A percentile compares a stretch with the other conserved stretches of the same genome.
Conservation (phyloP, 1,140 invertebrate species). For the Diorhabda sublineata region DNA sequence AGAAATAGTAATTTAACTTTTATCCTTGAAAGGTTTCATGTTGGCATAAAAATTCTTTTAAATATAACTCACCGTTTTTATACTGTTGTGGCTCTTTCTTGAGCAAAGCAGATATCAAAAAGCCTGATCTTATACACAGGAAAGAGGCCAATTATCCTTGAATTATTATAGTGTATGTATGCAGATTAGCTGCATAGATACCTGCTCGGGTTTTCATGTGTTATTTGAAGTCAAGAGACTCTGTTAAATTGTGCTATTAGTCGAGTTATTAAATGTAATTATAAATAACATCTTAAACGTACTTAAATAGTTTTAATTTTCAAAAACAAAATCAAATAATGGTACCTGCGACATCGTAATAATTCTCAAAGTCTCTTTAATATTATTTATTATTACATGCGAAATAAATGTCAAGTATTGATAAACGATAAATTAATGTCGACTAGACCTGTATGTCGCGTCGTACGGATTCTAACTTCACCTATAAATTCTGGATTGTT, state of each 20-base stretch:
- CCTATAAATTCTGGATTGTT: too few relatives aligned
- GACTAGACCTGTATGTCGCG: too few relatives aligned
- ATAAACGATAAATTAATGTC: too few relatives aligned
- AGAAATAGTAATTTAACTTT: too few relatives aligned
- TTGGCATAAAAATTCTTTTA: not conserved
- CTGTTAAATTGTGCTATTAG: not conserved
- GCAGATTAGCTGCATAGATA: not conserved
- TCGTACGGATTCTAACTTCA: too few relatives aligned
- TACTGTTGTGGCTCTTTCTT: not conserved
- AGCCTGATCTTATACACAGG: not conserved
- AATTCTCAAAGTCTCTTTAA: too few relatives aligned
- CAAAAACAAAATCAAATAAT: too few relatives aligned
- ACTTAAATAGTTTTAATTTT: too few relatives aligned
- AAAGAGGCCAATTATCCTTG: slow-evolving; percentile 2
- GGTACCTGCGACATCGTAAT: too few relatives aligned
- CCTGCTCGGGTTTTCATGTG: not conserved
- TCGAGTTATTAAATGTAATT: not conserved
- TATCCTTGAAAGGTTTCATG: not conserved
- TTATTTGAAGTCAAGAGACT: not conserved
- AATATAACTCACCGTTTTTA: slow-evolving; percentile 1
- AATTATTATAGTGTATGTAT: slow-evolving; percentile 3
- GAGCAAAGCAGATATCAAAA: not conserved
- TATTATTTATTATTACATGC: too few relatives aligned
- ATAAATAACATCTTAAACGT: not conserved
- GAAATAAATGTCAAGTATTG: too few relatives aligned